These are phyloP conservation scores for Chaenodraco wilsoni DNA, from an alignment of 2,797 vertebrate genomes.

Conservation along the genomic window DNA sequence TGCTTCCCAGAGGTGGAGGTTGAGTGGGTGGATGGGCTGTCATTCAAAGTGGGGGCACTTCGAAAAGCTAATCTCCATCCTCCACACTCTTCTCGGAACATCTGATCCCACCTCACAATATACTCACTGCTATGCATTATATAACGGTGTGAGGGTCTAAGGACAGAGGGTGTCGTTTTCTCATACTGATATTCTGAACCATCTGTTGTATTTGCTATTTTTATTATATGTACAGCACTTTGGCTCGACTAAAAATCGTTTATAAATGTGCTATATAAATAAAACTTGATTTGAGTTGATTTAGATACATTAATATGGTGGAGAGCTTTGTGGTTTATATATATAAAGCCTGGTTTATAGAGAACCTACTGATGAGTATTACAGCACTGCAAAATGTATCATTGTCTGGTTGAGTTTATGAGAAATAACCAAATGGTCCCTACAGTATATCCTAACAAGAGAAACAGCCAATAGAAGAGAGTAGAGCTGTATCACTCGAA, in stretches of 20 bases:
- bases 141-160: constrained; percentile 9
- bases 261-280: too few species aligned
- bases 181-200: too few species aligned
- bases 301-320: constrained; percentile 29
- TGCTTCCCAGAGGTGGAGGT: constrained; percentile 67
- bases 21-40: constrained; percentile 69
- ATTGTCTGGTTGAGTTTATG: constrained; percentile 22
- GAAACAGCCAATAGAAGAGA: neutral
- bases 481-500: neutral
- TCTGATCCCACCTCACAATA: constrained; percentile 27
- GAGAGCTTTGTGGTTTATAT: constrained; percentile 27
- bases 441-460: constrained; percentile 2
- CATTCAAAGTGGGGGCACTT: constrained; percentile 55
- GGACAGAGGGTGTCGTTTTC: too few species aligned
- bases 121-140: constrained; percentile 29
- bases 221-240: too few species aligned
- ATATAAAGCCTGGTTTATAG: constrained; percentile 25
- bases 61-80: constrained; percentile 69
- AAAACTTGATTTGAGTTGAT: too few species aligned
- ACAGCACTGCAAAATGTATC: constrained; percentile 27
- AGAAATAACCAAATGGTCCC: constrained; percentile 19
- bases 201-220: too few species aligned
- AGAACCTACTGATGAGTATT: constrained; percentile 20
- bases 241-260: too few species aligned
- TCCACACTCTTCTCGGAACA: constrained; percentile 44